A percentile compares a stretch with the other conserved stretches of the same genome.
These are phyloP conservation scores for Yponomeuta evonymella DNA, from an alignment of 2,888 invertebrate genomes.

Conservation along the genomic window DNA sequence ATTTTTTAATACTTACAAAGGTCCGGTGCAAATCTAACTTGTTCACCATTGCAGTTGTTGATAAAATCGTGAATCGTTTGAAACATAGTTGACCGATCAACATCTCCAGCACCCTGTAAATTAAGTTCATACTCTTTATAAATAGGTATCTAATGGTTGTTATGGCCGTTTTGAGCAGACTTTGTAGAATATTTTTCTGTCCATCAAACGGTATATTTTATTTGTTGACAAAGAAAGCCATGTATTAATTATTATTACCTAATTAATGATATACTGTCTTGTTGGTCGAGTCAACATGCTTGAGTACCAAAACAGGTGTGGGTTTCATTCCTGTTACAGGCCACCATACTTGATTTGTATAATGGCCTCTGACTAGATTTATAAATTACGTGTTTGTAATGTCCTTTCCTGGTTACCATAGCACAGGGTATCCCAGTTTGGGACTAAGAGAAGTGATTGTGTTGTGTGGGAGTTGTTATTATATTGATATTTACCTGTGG, in stretches of 20 bases:
- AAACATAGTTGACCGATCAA: constrained; percentile 75
- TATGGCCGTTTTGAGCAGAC: no score
- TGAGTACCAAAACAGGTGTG: background rate
- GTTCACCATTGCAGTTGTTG: constrained; percentile 90
- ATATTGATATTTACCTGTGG: constrained; percentile 58
- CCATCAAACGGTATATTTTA: no score
- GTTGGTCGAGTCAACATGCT: background rate
- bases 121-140: constrained; percentile 19
- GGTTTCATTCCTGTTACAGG: background rate
- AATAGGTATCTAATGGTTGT: background rate
- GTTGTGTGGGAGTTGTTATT: background rate
- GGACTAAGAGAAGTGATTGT: no score
- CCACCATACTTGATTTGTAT: background rate
- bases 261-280: no score
- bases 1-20: constrained; percentile 79
- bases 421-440: no score
- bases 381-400: no score
- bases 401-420: no score
- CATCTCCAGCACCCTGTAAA: constrained; percentile 56
- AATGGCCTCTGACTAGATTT: no score
- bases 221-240: no score
- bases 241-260: no score
- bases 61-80: constrained; percentile 92
- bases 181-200: no score
- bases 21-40: constrained; percentile 90